Base-by-base conservation (phyloP, 2,888 invertebrate genomes). In the Amaurobius ferox region DNA sequence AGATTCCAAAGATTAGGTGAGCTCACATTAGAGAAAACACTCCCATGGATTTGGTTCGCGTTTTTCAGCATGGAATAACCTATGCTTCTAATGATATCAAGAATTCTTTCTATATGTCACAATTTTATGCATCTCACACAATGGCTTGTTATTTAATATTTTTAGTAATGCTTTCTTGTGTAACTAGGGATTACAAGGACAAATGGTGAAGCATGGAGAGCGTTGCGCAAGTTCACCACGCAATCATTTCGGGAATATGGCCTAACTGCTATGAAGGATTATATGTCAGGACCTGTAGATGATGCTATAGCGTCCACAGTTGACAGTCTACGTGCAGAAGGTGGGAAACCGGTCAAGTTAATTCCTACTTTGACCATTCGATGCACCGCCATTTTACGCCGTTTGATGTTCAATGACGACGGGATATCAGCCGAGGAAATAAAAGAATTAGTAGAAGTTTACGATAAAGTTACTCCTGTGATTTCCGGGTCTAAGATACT, bases 121-220 rank as follows among this genome's bases (percentile, higher is more conserved):
- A n/a, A n/a, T n/a, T n/a, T n/a, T n/a, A n/a, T n/a, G n/a, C n/a
- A n/a, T n/a, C n/a, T n/a, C n/a, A n/a, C n/a, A n/a, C n/a, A n/a
- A n/a, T n/a, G n/a, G n/a, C n/a, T n/a, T n/a, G n/a, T 35, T 35
- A 35, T 35, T 35, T 35, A 7, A 35, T 35, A 35, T 35, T 35
- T 35, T 35, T 35, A 35, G n/a, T n/a, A n/a, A 35, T 35, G 35
- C 35, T 35, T 35, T 19, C 23, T 7, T n/a, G 28, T n/a, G 2
- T 30, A 39, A 1, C 0, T 23, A 79, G 79, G 79, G 13, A 23
- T 78, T 13, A 19, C 29, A n/a, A 26, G 23, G 26, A 0, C 26
- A 9, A 78, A 79, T 28, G 67, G 71, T n/a, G 79, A 80, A 9
- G 26, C 44, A 23, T 80, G 79, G 79, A 73, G 39, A 66, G 79